Base-by-base conservation (phyloP, 1,140 invertebrate genomes). In the Helicoverpa zea region DNA sequence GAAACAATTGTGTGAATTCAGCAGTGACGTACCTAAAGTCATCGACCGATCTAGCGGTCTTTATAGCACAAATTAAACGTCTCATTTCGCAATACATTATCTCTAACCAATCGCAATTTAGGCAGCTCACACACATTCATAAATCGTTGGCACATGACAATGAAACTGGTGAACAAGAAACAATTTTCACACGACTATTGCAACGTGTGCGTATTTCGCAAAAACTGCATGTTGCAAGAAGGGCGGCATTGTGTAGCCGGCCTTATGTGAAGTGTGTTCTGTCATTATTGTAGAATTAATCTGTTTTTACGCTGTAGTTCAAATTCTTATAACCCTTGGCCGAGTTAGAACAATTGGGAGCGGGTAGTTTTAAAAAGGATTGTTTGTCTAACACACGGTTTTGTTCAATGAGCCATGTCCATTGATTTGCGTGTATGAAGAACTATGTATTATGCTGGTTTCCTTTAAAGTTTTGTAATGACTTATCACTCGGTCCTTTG, bases 101-200 rank as follows among this genome's bases (percentile, higher is more conserved):
- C 76, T 30, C 83, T 63, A 85, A 16, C 84, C 77, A 85, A 85
- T 85, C 84, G 81, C 72, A 73, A 85, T 80, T 83, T 81, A 81
- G 68, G 70, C 30, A 30, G 73, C 81, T 80, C 79, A 61, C 74
- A 80, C 83, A 84, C 68, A 86, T 86, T 58, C 47, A 77, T 77
- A 78, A 86, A 85, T 86, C 81, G 83, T 84, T 83, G 18, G 47
- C 52, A 79, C 84, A 82, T 89, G 88, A 90, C 88, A 90, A 88
- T 88, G 87, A 90, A 90, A 84, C 81, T 52, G 78, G 73, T 74
- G 47, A 85, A 87, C 79, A 91, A 89, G 88, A 91, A 89, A 84
- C 59, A 74, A 59, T 84, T 81, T 89, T 90, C 89, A 77, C 89
- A 90, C 88, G 87, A 78, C 76, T 72, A 80, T 85, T 88, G 88